Evolutionary conservation across 2,797 vertebrate species (phyloP).

Genomic region (Epinephelus coioides): DNA sequence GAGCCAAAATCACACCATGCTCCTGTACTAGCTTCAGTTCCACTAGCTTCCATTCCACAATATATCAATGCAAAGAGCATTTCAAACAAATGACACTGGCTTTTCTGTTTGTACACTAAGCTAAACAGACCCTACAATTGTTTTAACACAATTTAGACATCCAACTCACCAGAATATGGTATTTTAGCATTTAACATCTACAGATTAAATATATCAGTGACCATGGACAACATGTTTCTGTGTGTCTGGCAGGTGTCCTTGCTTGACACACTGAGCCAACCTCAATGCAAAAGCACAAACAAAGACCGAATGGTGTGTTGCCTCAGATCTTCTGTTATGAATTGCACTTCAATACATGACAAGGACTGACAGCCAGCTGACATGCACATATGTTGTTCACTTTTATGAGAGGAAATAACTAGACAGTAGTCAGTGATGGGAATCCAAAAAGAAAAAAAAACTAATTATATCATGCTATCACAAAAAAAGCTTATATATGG

Average conservation of each 20-base stretch:
- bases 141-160: background rate
- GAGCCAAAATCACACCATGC: background rate
- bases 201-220: background rate
- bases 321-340: background rate
- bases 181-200: background rate
- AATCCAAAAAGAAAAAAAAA: background rate
- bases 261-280: slow-evolving; percentile 10
- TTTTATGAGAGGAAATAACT: slow-evolving; percentile 1
- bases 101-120: background rate
- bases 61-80: background rate
- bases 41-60: background rate
- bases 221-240: background rate
- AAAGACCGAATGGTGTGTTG: background rate
- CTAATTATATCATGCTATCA: background rate
- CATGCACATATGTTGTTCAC: slow-evolving; percentile 15
- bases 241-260: background rate
- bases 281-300: background rate
- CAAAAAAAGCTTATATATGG: background rate
- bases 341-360: slow-evolving; percentile 5
- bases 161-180: background rate
- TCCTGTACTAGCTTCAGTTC: background rate
- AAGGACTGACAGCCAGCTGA: slow-evolving; percentile 7
- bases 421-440: background rate
- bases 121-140: background rate
- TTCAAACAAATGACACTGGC: background rate